Conservation (phyloP, 2,797 vertebrate species). For the Zalophus californianus region DNA sequence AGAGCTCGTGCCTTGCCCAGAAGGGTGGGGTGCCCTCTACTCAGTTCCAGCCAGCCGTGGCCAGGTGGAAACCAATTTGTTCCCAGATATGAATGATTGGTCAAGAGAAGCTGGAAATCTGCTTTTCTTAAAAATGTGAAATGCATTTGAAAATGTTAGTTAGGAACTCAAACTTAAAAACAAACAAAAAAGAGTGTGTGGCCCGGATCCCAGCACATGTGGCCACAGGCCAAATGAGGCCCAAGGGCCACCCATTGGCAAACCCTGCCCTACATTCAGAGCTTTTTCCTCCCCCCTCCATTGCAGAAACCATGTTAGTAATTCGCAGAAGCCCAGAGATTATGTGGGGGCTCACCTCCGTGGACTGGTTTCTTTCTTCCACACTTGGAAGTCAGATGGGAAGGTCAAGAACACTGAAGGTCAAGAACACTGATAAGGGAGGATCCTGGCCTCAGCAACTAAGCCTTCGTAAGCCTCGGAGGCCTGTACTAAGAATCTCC, state of each 20-base stretch:
- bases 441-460: background rate
- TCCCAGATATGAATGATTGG: background rate
- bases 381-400: too few relatives aligned
- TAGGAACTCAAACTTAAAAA: background rate
- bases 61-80: background rate
- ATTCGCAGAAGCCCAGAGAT: background rate
- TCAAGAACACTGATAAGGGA: background rate
- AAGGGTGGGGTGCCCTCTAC: background rate
- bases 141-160: background rate
- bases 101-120: background rate
- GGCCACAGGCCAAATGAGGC: background rate
- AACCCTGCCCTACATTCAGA: background rate
- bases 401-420: background rate
- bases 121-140: background rate
- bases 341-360: too few relatives aligned
- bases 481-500: background rate
- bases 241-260: background rate
- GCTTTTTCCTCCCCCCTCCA: too few relatives aligned
- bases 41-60: accelerated
- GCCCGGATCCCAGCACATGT: background rate
- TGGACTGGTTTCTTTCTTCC: background rate
- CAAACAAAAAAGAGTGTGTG: background rate
- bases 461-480: background rate
- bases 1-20: too few relatives aligned
- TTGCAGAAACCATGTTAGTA: background rate